phyloP scores from a whole-genome alignment of 2,888 invertebrate genomes.

The Pheosia gnoma region DNA sequence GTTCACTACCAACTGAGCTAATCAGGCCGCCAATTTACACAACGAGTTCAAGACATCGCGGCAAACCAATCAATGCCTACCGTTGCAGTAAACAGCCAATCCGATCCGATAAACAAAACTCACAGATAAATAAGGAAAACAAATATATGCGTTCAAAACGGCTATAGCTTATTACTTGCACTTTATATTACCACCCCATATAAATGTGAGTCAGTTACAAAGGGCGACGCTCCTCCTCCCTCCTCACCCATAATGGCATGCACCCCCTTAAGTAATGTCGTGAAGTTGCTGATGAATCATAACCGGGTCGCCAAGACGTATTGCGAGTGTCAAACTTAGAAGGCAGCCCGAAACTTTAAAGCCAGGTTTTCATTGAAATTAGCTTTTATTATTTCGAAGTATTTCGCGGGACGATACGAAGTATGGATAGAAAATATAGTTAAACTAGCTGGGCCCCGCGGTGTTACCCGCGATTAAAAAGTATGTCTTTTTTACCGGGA shows the following conservation, averaged over 20 bases:
- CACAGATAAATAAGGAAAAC: no score
- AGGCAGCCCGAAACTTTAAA: conserved; percentile 16
- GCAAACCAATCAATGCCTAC: no score
- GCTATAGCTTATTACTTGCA: conserved; percentile 3
- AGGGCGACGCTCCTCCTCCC: conserved; percentile 44
- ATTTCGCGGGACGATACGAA: neutral
- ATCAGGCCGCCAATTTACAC: no score
- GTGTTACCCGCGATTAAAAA: no score
- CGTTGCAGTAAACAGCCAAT: no score
- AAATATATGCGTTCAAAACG: neutral
- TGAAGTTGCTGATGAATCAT: conserved; percentile 37
- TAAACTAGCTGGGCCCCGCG: no score
- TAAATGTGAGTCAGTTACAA: conserved; percentile 45
- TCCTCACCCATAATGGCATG: conserved; percentile 31
- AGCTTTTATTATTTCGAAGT: neutral
- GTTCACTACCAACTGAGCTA: no score
- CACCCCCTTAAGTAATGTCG: conserved; percentile 40
- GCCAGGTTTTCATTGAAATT: conserved; percentile 17
- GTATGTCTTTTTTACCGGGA: no score
- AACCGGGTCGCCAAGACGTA: conserved; percentile 34
- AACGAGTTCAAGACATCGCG: no score
- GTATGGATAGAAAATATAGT: neutral
- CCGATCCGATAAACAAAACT: no score
- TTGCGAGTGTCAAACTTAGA: conserved; percentile 27
- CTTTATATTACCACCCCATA: conserved; percentile 15